Conservation (phyloP, 2,113 vertebrate genomes). For the Chlamydotis undulata region DNA sequence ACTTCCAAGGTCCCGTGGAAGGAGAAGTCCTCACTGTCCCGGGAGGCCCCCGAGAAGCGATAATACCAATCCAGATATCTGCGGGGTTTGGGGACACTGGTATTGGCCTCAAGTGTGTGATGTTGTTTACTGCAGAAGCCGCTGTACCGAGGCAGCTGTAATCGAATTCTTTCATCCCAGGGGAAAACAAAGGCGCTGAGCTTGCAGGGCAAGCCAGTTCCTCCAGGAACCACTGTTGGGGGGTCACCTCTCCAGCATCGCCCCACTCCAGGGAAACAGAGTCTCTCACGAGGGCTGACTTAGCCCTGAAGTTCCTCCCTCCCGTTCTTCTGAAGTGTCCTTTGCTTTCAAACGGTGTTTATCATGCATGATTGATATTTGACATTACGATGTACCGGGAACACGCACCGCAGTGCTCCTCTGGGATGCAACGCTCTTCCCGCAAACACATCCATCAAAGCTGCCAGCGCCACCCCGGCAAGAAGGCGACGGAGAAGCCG, state of each 20-base stretch:
- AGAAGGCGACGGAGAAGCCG: not conserved
- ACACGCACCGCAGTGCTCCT: not conserved
- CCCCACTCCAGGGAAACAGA: not conserved
- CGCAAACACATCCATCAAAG: not conserved
- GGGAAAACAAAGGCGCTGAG: not conserved
- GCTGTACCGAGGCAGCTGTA: too few relatives aligned
- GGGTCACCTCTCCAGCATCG: not conserved
- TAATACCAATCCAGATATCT: fast-evolving
- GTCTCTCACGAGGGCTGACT: fast-evolving
- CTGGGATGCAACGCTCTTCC: not conserved
- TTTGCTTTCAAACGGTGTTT: not conserved
- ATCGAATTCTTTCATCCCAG: not conserved
- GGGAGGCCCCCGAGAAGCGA: not conserved
- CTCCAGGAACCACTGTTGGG: fast-evolving
- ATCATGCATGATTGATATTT: not conserved
- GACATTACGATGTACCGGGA: not conserved
- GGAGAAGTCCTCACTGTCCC: not conserved
- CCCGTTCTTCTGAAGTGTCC: not conserved
- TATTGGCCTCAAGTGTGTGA: fast-evolving
- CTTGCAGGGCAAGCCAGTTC: fast-evolving
- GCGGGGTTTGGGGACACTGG: fast-evolving
- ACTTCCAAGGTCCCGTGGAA: not conserved
- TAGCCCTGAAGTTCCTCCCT: not conserved
- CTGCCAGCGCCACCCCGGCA: fast-evolving
- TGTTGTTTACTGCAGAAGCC: not conserved